Conservation (phyloP, 2,113 vertebrate species). For the Pomatorhinus ruficollis region DNA sequence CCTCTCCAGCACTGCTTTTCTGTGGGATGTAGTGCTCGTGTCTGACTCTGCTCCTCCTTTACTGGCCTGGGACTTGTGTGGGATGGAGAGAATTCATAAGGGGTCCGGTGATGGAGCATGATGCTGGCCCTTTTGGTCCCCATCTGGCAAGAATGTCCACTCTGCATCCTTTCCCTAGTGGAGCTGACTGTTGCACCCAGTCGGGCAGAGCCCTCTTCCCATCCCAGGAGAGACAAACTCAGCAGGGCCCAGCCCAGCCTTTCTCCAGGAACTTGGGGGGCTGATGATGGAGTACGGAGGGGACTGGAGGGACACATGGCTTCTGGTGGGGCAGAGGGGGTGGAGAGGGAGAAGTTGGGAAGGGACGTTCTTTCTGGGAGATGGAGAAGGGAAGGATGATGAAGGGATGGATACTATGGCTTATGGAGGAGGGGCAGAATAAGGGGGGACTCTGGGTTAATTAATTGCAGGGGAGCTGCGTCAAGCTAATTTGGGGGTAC, state of each 20-base stretch:
- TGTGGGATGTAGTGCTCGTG: neutral
- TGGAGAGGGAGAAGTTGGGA: neutral
- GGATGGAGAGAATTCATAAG: neutral
- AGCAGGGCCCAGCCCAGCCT: neutral
- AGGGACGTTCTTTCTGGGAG: neutral
- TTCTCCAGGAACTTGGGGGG: neutral
- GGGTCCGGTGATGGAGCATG: neutral
- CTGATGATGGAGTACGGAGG: neutral
- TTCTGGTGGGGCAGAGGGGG: fast-evolving
- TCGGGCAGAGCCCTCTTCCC: neutral
- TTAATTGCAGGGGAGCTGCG: neutral
- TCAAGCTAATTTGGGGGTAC: neutral
- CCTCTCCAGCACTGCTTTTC: neutral
- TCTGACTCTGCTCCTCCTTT: neutral
- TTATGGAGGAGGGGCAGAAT: neutral
- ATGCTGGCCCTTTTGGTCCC: neutral
- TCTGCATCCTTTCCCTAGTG: neutral
- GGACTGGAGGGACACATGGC: neutral
- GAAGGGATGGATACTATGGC: neutral
- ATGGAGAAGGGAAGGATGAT: neutral
- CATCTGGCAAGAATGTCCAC: neutral
- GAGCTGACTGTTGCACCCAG: neutral
- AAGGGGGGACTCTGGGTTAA: neutral
- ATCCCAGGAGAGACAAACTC: neutral
- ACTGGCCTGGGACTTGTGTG: fast-evolving